Evolutionary conservation across 2,797 vertebrate genomes (phyloP).

Genomic region (Thaleichthys pacificus): DNA sequence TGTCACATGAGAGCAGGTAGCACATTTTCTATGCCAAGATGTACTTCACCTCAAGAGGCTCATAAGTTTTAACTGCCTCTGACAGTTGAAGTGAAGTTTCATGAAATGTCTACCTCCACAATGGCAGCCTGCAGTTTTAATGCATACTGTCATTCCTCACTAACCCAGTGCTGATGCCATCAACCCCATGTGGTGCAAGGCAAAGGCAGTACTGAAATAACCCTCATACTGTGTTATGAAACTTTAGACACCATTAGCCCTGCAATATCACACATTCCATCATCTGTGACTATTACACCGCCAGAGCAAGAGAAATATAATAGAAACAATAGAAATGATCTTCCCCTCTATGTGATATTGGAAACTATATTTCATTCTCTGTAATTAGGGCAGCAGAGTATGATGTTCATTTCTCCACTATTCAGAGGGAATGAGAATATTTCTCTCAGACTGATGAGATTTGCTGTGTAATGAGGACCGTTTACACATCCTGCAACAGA

Average conservation of each 20-base stretch:
- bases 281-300: slow-evolving; percentile 39
- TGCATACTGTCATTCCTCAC: slow-evolving; percentile 12
- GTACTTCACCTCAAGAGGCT: slow-evolving; percentile 41
- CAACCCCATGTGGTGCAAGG: slow-evolving; percentile 16
- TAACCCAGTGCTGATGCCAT: slow-evolving; percentile 9
- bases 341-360: slow-evolving; percentile 29
- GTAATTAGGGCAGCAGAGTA: slow-evolving; percentile 46
- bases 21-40: slow-evolving; percentile 36
- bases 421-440: slow-evolving; percentile 29
- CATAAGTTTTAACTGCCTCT: slow-evolving; percentile 28
- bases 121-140: slow-evolving; percentile 25
- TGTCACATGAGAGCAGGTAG: slow-evolving; percentile 18
- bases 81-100: slow-evolving; percentile 35
- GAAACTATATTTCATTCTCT: slow-evolving; percentile 48
- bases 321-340: slow-evolving; percentile 43
- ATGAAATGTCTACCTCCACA: slow-evolving; percentile 26
- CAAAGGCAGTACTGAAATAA: slow-evolving; percentile 31
- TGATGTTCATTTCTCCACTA: slow-evolving; percentile 43
- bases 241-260: slow-evolving; percentile 39
- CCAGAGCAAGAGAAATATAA: slow-evolving; percentile 33
- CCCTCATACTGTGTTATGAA: slow-evolving; percentile 28
- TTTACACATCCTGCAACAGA: slow-evolving; percentile 43
- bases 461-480: slow-evolving; percentile 54
- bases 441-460: slow-evolving; percentile 47
- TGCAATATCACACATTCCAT: slow-evolving; percentile 36